A percentile compares a stretch with the other conserved stretches of the same genome.
Evolutionary conservation across 2,113 vertebrate genomes (phyloP).

Genomic region (Motacilla tschutschensis): DNA sequence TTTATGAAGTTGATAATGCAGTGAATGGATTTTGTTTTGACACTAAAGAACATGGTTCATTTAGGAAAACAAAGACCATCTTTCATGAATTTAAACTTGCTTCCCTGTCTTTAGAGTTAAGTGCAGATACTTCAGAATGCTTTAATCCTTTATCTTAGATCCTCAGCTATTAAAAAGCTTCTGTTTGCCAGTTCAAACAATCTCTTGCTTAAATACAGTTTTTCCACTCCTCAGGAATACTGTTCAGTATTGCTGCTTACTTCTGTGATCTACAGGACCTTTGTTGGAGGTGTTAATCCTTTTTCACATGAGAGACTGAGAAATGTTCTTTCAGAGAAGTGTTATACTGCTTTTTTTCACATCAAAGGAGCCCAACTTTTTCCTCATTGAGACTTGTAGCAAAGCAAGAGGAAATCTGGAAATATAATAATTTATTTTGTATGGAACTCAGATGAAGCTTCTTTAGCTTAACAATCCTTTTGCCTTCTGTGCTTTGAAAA

Average conservation of each 20-base stretch:
- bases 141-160: slow-evolving; percentile 70
- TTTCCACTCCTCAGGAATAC: slow-evolving; percentile 74
- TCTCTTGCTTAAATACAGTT: slow-evolving; percentile 75
- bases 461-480: slow-evolving; percentile 31
- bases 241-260: slow-evolving; percentile 67
- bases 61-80: slow-evolving; percentile 61
- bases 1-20: neutral
- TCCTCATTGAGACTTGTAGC: slow-evolving; percentile 58
- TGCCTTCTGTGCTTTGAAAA: slow-evolving; percentile 29
- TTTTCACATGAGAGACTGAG: slow-evolving; percentile 84
- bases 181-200: slow-evolving; percentile 78
- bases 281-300: slow-evolving; percentile 85
- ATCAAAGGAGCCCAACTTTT: slow-evolving; percentile 72
- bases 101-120: slow-evolving; percentile 59
- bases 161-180: slow-evolving; percentile 77
- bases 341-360: slow-evolving; percentile 81
- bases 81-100: slow-evolving; percentile 55
- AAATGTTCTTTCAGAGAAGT: slow-evolving; percentile 79
- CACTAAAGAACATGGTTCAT: slow-evolving; percentile 18
- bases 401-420: slow-evolving; percentile 73
- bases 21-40: slow-evolving; percentile 27
- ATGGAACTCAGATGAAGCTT: slow-evolving; percentile 57
- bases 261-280: slow-evolving; percentile 76
- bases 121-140: slow-evolving; percentile 56
- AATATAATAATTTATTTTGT: slow-evolving; percentile 73